Conservation (phyloP, 2,888 invertebrate species). For the Podabrus alpinus region DNA sequence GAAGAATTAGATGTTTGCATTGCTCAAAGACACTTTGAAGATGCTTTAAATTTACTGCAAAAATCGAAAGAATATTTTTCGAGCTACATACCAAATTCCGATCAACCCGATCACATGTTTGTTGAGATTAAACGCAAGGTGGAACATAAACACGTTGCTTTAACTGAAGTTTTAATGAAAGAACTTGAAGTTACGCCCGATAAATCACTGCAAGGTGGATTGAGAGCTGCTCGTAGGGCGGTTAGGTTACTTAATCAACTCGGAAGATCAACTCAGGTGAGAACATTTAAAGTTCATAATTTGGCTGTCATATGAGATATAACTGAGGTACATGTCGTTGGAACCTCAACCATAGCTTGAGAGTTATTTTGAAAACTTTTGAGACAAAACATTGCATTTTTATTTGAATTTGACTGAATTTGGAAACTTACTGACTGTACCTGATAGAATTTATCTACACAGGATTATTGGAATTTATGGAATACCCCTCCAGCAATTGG, state of each 20-base stretch:
- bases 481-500: no score
- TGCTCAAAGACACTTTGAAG: conserved; percentile 94
- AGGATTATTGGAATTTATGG: no score
- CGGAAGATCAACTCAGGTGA: conserved; percentile 66
- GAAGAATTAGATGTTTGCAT: conserved; percentile 95
- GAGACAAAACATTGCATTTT: no score
- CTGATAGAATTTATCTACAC: no score
- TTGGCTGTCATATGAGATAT: no score
- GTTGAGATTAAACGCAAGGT: conserved; percentile 61
- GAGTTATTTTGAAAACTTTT: no score
- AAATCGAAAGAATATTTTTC: conserved; percentile 64
- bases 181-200: conserved; percentile 90
- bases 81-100: conserved; percentile 42
- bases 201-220: conserved; percentile 86
- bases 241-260: conserved; percentile 83
- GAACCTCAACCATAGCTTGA: no score
- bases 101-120: conserved; percentile 54
- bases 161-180: conserved; percentile 86
- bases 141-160: conserved; percentile 71
- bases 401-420: no score
- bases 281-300: background rate
- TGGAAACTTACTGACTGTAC: no score
- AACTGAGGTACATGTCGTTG: background rate
- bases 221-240: conserved; percentile 82
- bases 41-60: conserved; percentile 82